phyloP scores from a whole-genome alignment of 92 coral and sea anemone species.

The Meandrina meandrites region DNA sequence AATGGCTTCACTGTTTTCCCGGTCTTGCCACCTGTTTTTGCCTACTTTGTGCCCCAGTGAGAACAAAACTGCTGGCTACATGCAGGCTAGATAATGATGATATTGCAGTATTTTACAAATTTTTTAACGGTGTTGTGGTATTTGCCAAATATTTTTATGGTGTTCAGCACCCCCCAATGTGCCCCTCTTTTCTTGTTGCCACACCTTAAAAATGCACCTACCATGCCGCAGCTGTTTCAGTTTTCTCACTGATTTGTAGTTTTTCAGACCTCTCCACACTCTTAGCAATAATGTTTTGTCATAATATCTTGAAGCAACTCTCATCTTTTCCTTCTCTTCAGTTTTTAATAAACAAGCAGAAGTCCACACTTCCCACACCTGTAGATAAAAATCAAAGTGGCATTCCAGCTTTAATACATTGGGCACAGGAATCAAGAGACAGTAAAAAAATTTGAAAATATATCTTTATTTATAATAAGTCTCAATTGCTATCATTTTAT shows the following conservation, averaged over 20 bases:
- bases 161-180: too few species aligned
- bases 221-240: slow-evolving; percentile 60
- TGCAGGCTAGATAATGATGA: too few species aligned
- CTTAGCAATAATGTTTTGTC: slow-evolving; percentile 54
- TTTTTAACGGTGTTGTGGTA: too few species aligned
- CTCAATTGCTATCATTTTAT: too few species aligned
- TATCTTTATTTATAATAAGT: too few species aligned
- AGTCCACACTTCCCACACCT: slow-evolving; percentile 67
- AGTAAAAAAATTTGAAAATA: too few species aligned
- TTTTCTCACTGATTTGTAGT: slow-evolving; percentile 59
- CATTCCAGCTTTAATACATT: neutral
- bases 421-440: neutral
- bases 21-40: too few species aligned
- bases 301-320: slow-evolving; percentile 61
- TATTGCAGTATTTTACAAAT: too few species aligned
- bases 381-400: neutral
- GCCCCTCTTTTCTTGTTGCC: neutral
- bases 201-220: neutral
- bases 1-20: too few species aligned
- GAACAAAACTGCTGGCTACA: too few species aligned
- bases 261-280: slow-evolving; percentile 78
- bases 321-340: slow-evolving; percentile 55
- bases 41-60: too few species aligned
- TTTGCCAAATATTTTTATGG: too few species aligned
- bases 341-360: slow-evolving; percentile 25